phyloP scores from a whole-genome alignment of 2,797 vertebrate species.

The Galagoides demidoff region DNA sequence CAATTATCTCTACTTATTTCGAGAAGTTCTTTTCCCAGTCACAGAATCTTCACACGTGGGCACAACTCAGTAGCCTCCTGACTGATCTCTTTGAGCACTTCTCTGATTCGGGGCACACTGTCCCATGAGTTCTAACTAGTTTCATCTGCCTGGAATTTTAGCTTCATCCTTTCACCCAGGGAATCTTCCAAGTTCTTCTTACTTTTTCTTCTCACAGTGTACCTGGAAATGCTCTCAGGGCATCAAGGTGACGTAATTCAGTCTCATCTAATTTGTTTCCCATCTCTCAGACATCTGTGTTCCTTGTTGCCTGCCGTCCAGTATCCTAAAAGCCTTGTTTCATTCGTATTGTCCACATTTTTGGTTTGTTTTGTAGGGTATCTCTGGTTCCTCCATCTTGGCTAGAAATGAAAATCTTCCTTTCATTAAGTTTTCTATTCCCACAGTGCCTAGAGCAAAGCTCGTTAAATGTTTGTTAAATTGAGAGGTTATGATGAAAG shows the following conservation, averaged over 20 bases:
- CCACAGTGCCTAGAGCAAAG: not conserved
- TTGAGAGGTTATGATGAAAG: constrained; percentile 10
- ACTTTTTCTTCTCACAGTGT: not conserved
- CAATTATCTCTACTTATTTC: not conserved
- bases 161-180: not conserved
- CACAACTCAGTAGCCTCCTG: not conserved
- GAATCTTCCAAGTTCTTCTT: not conserved
- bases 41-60: not conserved
- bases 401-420: not conserved
- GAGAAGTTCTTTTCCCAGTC: not conserved
- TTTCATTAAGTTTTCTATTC: not conserved
- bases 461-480: constrained; percentile 48
- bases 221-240: not conserved
- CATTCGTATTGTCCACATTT: not conserved
- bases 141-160: not conserved
- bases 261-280: not conserved
- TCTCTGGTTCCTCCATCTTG: not conserved
- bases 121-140: not conserved
- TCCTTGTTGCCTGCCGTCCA: not conserved
- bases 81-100: not conserved
- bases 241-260: not conserved
- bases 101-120: not conserved
- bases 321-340: not conserved
- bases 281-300: not conserved
- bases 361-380: not conserved